Evolutionary conservation across 1,140 invertebrate genomes (phyloP).

Genomic region (Wasmannia auropunctata): DNA sequence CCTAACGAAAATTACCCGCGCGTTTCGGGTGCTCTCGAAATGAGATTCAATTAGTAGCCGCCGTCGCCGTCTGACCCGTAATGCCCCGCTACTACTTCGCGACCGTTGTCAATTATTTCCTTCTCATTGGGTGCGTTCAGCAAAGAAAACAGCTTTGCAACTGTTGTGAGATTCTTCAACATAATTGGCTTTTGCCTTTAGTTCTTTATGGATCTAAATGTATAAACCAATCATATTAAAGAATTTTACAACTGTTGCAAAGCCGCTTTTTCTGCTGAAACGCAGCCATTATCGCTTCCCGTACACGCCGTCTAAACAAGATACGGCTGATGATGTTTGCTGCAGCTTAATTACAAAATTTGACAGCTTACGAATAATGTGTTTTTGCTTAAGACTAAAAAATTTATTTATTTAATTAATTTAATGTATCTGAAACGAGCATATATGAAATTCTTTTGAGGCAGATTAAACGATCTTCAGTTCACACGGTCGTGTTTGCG

Average conservation of each 20-base stretch:
- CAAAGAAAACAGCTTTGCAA: too few species aligned
- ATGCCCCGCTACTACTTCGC: background rate
- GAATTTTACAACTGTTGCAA: too few species aligned
- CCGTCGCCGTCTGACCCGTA: background rate
- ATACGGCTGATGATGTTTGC: background rate
- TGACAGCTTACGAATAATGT: background rate
- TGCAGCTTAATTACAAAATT: background rate
- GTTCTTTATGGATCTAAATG: too few species aligned
- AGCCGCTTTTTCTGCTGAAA: too few species aligned
- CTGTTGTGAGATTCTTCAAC: too few species aligned
- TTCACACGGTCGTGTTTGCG: background rate
- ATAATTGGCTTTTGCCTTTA: too few species aligned
- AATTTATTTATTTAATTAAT: background rate
- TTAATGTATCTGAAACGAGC: background rate
- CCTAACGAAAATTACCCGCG: constrained; percentile 57
- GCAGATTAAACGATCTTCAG: background rate
- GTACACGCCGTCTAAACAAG: background rate
- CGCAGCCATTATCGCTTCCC: background rate
- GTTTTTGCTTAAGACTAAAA: background rate
- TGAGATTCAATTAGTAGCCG: constrained; percentile 61
- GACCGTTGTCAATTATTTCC: constrained; percentile 8
- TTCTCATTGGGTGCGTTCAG: too few species aligned
- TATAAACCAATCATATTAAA: too few species aligned
- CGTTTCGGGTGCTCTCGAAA: constrained; percentile 58
- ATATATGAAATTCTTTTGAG: background rate